Conservation (phyloP, 2,888 invertebrate genomes). For the Cepaea hortensis region DNA sequence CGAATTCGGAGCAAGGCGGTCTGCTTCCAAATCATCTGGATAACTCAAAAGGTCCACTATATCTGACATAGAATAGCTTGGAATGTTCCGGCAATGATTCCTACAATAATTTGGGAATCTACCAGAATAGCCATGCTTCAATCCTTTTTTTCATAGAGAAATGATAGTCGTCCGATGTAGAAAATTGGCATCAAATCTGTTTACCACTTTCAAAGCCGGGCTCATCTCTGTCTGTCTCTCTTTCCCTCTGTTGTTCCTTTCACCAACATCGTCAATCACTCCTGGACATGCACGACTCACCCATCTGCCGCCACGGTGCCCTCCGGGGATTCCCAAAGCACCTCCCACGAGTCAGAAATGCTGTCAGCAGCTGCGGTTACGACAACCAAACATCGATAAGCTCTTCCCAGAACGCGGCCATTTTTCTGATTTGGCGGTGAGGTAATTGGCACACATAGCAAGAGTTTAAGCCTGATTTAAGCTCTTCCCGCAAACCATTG, state of each 20-base stretch:
- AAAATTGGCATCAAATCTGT: constrained; percentile 30
- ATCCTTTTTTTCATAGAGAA: too few species aligned
- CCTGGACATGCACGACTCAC: constrained; percentile 30
- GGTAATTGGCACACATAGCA: not conserved
- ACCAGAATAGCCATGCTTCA: too few species aligned
- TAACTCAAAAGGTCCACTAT: too few species aligned
- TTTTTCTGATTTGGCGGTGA: not conserved
- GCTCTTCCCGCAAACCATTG: not conserved
- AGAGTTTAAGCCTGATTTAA: not conserved
- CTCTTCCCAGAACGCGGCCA: not conserved
- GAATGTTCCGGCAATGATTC: too few species aligned
- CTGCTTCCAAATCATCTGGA: too few species aligned
- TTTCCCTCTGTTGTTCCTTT: not conserved
- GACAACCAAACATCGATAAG: constrained; percentile 33
- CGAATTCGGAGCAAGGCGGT: too few species aligned
- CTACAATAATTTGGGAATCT: too few species aligned
- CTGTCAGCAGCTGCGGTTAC: constrained; percentile 45
- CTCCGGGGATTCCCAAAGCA: constrained; percentile 33
- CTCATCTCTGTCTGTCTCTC: not conserved
- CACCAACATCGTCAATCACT: constrained; percentile 40
- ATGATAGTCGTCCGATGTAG: not conserved
- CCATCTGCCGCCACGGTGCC: constrained; percentile 42
- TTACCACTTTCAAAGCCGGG: constrained; percentile 16
- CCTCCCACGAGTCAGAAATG: constrained; percentile 25
- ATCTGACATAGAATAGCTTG: too few species aligned